Base-by-base conservation (phyloP, 2,797 vertebrate species). In the Benthosema pterotum region DNA sequence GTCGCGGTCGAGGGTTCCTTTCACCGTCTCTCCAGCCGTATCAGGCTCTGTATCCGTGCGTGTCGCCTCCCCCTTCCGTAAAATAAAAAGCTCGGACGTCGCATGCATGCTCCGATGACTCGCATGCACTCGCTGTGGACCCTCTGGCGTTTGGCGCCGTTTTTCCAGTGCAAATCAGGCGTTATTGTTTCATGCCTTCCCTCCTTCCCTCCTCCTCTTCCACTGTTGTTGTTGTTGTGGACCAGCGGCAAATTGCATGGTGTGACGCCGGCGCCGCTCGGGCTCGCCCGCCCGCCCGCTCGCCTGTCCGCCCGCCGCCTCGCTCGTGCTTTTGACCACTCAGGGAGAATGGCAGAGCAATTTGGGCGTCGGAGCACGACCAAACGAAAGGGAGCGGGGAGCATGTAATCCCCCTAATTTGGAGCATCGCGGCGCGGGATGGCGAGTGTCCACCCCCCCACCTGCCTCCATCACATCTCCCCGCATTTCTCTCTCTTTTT, bases 361-460 rank as follows among this genome's bases (percentile, higher is more conserved):
- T 92, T 83, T 88, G 85, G 56, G 71, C 60, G 52, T 14, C 60
- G 12, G 65, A 68, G 69, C 82, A 74, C 70, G 77, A 85, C 80
- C 83, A 84, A 80, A 79, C 19, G 9, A 63, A 68, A 58, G 67
- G 72, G 75, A 83, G 84, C 73, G 66, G 71, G 2, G 65, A 83
- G 82, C 86, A 78, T 90, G 90, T 91, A 91, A 92, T 93, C 87
- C 80, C 81, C 64, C 87, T 91, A 88, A 91, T 93, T 89, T 90
- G 87, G 87, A 88, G 87, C 85, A 89, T 89, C 82, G 80, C 82
- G 46, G 84, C 87, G 77, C 72, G 55, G 60, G 55, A n/a, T n/a
- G 60, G 63, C 63, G 42, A 13, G 17, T 13, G 13, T n/a, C n/a
- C n/a, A 4, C 55, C 17, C 52, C 5, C 52, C 5, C 5, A 4